These are phyloP conservation scores for Styela plicata DNA, from an alignment of 23 tunicate genomes.

Conservation along the genomic window DNA sequence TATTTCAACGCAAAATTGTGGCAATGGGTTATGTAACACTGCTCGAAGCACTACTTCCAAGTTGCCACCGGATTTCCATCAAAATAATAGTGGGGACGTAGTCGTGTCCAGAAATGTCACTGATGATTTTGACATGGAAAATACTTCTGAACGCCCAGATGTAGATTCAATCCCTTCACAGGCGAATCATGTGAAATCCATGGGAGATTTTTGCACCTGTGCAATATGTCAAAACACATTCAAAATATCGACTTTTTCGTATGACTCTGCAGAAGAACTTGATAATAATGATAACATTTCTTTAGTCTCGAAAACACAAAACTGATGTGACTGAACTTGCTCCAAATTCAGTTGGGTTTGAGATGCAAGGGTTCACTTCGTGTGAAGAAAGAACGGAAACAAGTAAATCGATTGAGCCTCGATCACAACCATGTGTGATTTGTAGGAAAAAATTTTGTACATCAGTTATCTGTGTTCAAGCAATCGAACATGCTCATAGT, in stretches of 20 bases:
- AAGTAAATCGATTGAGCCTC: neutral
- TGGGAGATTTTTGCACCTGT: neutral
- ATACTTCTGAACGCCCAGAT: neutral
- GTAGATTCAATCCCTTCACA: no score
- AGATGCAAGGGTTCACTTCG: neutral
- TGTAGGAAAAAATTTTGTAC: neutral
- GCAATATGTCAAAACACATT: neutral
- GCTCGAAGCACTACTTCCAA: no score
- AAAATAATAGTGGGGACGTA: no score
- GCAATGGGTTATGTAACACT: no score
- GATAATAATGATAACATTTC: no score
- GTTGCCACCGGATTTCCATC: no score
- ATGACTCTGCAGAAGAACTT: neutral
- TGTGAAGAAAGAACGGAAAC: neutral
- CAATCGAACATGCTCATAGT: neutral
- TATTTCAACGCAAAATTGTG: no score
- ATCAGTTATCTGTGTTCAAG: neutral
- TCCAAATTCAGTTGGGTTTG: neutral
- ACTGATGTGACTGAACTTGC: neutral
- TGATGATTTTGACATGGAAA: no score
- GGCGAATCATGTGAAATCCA: neutral
- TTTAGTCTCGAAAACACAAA: no score
- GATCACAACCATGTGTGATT: neutral
- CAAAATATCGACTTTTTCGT: neutral
- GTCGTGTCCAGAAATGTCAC: no score